Evolutionary conservation across 2,797 vertebrate genomes (phyloP).

Genomic region (Cryptoblepharus egeriae): DNA sequence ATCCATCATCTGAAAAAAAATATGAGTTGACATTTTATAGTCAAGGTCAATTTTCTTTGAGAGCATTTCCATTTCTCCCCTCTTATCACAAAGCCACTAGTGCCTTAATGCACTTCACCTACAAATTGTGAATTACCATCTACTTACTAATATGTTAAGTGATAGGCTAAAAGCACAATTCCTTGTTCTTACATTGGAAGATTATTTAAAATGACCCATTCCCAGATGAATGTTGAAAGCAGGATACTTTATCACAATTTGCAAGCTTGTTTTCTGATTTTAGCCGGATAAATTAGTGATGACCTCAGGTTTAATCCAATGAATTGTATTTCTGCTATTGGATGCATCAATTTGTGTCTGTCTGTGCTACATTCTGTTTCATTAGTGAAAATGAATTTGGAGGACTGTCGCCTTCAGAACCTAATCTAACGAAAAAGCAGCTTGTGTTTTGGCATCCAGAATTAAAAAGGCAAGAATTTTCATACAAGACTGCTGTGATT

Average conservation of each 20-base stretch:
- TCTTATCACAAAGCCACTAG: slow-evolving; percentile 23
- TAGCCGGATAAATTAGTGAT: slow-evolving; percentile 37
- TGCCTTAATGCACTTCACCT: slow-evolving; percentile 34
- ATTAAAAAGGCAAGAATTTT: not conserved
- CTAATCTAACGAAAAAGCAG: fast-evolving
- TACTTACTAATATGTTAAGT: slow-evolving; percentile 25
- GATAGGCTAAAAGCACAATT: slow-evolving; percentile 3
- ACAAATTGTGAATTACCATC: slow-evolving; percentile 40
- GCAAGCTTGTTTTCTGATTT: slow-evolving; percentile 37
- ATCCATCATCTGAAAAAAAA: not conserved
- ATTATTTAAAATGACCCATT: slow-evolving; percentile 43
- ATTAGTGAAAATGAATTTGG: not conserved
- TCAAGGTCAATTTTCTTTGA: slow-evolving; percentile 48
- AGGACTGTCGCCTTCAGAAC: not conserved
- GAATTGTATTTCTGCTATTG: slow-evolving; percentile 34
- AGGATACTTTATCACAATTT: slow-evolving; percentile 14
- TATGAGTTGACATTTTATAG: slow-evolving; percentile 42
- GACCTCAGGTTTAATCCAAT: slow-evolving; percentile 27
- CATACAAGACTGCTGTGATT: not conserved
- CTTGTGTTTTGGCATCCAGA: fast-evolving
- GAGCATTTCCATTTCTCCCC: slow-evolving; percentile 29
- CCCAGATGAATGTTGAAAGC: slow-evolving; percentile 37
- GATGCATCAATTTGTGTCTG: not conserved
- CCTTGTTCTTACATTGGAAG: slow-evolving; percentile 4
- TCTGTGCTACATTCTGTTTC: slow-evolving; percentile 19